Conservation (phyloP, 2,888 invertebrate genomes). For the Zaprionus obscuricornis region DNA sequence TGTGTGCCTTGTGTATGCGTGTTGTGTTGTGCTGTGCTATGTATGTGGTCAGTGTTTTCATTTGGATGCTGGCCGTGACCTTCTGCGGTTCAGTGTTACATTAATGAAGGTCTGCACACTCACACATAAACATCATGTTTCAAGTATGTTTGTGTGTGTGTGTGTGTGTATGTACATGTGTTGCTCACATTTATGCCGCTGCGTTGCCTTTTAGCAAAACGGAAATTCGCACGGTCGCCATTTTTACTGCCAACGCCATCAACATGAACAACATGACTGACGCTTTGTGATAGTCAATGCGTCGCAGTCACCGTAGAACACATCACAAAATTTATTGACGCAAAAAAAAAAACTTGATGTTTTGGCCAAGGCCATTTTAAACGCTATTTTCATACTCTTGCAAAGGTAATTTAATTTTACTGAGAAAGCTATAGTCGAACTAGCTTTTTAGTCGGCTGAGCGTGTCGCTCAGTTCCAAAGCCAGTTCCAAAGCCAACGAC, state of each 20-base stretch:
- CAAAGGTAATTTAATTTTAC: too few species aligned
- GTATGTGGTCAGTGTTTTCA: conserved; percentile 34
- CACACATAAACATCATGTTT: conserved; percentile 4
- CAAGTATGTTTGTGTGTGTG: conserved; percentile 37
- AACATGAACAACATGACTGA: conserved; percentile 22
- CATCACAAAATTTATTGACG: conserved; percentile 71
- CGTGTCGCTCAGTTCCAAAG: too few species aligned
- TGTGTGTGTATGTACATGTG: not conserved
- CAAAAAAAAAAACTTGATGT: conserved; percentile 43
- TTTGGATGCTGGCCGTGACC: conserved; percentile 61
- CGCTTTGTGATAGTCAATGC: not conserved
- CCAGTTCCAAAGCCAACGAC: too few species aligned
- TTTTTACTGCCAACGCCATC: conserved; percentile 33
- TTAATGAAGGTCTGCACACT: not conserved
- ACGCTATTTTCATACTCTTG: too few species aligned
- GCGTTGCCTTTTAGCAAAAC: conserved; percentile 45
- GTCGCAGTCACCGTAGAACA: conserved; percentile 20
- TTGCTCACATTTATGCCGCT: conserved; percentile 26
- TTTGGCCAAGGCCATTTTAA: conserved; percentile 42
- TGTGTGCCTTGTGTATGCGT: not conserved
- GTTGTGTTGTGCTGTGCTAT: too few species aligned
- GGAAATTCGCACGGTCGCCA: conserved; percentile 57
- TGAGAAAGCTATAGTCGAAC: too few species aligned
- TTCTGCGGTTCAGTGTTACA: conserved; percentile 28
- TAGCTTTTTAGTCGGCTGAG: too few species aligned